Base-by-base conservation (phyloP, 2,113 vertebrate species). In the Macquaria ambigua region DNA sequence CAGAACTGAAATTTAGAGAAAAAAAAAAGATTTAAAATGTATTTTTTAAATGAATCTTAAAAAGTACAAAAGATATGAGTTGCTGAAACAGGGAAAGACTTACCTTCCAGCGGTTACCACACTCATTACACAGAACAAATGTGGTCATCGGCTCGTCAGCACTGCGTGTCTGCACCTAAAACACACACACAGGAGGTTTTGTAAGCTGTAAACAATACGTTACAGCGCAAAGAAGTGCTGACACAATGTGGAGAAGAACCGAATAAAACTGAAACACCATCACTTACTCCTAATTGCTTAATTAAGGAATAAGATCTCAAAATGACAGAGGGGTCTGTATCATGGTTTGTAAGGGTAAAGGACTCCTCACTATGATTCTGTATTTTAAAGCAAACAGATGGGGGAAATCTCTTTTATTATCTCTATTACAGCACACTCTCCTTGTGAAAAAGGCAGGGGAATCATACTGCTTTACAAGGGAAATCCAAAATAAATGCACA, bases 131-230 rank as follows among this genome's bases (percentile, higher is more conserved):
- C 80, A 99, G 93, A 89, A 98, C 97, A 25, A 99, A 99, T 0
- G 98, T 99, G 3, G 98, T 99, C 98, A 99, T 99, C 52, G 98
- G 98, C 92, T 99, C 98, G 4, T 99, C 98, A 0, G 98, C 98
- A 0, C 98, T 99, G 62, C 98, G 97, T 0, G 98, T 99, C 93
- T 99, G 98, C 75, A 99, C 97, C 98, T 99, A 76, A 66, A 74
- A 87, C 80, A 85, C 78, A 88, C 50, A 93, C 68, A 83, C 0
- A n/a, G 14, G 23, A 31, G 46, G 15, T 41, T 69, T 41, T 14
- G 43, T 20, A 11, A 50, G 56, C 20, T 69, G 31, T 23, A 20
- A 53, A 23, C 18, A 25, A 10, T 20, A 25, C 0, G 59, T 48
- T 34, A 18, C 41, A 55, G 16, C n/a, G n/a, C n/a, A n/a, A n/a